Conservation (phyloP, 2,113 vertebrate genomes). For the Glaucomys volans region DNA sequence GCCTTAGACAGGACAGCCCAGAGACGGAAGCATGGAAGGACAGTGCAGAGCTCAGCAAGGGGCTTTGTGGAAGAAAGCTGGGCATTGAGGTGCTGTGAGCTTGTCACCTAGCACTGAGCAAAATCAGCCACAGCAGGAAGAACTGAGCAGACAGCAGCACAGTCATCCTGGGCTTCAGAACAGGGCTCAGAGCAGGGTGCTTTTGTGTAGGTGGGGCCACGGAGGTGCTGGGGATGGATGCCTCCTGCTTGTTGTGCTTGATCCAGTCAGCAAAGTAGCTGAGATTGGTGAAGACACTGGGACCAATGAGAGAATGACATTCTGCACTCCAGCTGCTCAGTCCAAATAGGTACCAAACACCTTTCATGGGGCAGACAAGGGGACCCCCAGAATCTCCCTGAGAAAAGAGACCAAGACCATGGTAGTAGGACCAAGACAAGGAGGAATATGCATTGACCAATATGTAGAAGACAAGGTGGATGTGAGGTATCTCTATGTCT, state of each 20-base stretch:
- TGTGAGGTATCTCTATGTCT: accelerated
- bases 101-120: not conserved
- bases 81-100: not conserved
- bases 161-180: not conserved
- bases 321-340: constrained; percentile 88
- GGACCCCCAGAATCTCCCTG: constrained; percentile 81
- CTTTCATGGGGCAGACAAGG: constrained; percentile 32
- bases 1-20: not conserved
- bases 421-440: not conserved
- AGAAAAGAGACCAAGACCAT: constrained; percentile 11
- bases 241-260: accelerated
- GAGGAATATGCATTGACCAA: not conserved
- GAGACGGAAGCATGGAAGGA: not conserved
- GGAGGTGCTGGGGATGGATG: accelerated
- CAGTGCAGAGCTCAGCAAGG: too few species aligned
- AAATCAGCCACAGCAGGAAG: not conserved
- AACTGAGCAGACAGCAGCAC: not conserved
- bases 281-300: constrained; percentile 61
- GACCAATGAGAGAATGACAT: not conserved
- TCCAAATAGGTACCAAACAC: constrained; percentile 87
- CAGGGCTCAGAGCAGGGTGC: accelerated
- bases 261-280: constrained; percentile 43
- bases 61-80: not conserved
- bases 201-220: not conserved
- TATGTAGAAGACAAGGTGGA: not conserved